These are phyloP conservation scores for Cylloceria caligata DNA, from an alignment of 2,888 invertebrate genomes.

Conservation along the genomic window DNA sequence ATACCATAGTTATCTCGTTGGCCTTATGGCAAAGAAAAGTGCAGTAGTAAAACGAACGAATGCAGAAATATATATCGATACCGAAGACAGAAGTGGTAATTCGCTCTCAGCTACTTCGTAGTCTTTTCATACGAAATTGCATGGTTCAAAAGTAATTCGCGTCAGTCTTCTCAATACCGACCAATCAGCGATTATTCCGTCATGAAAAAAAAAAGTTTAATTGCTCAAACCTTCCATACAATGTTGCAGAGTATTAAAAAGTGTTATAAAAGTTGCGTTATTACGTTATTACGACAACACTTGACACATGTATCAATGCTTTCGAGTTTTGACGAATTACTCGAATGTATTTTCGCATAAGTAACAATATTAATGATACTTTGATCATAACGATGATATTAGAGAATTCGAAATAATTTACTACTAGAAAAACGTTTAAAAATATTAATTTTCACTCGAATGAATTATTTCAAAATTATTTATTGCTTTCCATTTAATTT, in stretches of 20 bases:
- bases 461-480: too few relatives aligned
- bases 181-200: background rate
- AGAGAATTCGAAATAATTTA: background rate
- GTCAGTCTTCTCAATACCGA: background rate
- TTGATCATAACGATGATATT: background rate
- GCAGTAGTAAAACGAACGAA: background rate
- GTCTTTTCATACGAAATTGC: constrained; percentile 9
- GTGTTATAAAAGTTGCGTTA: background rate
- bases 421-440: too few relatives aligned
- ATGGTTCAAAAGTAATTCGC: background rate
- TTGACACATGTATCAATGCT: constrained; percentile 6
- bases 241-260: constrained; percentile 4
- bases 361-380: background rate
- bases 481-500: too few relatives aligned
- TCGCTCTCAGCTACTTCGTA: background rate
- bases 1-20: constrained; percentile 2
- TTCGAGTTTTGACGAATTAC: constrained; percentile 1
- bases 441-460: too few relatives aligned
- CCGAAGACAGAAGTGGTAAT: constrained; percentile 1
- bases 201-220: background rate
- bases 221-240: constrained; percentile 3
- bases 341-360: background rate
- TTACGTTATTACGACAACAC: constrained; percentile 6
- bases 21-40: constrained; percentile 2
- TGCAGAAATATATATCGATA: background rate